Evolutionary conservation across 2,113 vertebrate species (phyloP).

Genomic region (Tragulus kanchil): DNA sequence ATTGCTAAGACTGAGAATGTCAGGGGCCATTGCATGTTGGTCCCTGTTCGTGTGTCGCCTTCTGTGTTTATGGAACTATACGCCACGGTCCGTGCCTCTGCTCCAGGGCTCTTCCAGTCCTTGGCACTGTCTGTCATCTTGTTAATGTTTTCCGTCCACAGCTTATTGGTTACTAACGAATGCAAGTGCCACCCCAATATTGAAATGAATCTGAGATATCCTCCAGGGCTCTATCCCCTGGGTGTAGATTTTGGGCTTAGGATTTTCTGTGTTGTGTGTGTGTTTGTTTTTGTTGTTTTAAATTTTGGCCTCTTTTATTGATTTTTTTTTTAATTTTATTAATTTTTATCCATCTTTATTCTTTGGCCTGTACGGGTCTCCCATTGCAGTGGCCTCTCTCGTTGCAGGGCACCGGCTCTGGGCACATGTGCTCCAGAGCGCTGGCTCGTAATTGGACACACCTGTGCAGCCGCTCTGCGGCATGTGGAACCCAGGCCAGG

Average conservation of each 20-base stretch:
- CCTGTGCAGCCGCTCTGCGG: too few species aligned
- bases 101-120: too few species aligned
- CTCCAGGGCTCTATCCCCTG: neutral
- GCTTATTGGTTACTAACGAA: neutral
- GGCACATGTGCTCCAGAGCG: too few species aligned
- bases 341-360: too few species aligned
- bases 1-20: neutral
- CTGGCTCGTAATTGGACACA: too few species aligned
- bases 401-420: too few species aligned
- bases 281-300: conserved; percentile 26
- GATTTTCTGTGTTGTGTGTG: neutral
- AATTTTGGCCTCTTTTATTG: too few species aligned
- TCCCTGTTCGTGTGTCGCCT: neutral
- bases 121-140: neutral
- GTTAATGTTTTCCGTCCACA: neutral
- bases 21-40: neutral
- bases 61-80: neutral
- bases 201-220: neutral
- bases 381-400: too few species aligned
- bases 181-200: neutral
- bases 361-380: too few species aligned
- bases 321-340: too few species aligned
- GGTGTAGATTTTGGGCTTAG: neutral
- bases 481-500: too few species aligned
- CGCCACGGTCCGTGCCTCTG: neutral